Base-by-base conservation (phyloP, 2,113 vertebrate genomes). In the Murina feae region DNA sequence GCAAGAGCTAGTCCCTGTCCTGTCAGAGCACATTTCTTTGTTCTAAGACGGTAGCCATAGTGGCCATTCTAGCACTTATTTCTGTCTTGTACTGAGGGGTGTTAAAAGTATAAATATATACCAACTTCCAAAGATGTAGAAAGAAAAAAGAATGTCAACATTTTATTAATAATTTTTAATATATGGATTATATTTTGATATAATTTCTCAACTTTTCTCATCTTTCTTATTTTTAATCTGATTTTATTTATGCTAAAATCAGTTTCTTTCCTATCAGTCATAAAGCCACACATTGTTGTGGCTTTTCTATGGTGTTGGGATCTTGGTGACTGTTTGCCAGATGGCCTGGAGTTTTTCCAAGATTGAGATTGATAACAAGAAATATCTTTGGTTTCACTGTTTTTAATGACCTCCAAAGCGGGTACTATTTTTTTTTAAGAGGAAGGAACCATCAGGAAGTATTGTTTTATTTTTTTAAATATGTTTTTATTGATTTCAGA, bases 121-220 rank as follows among this genome's bases (percentile, higher is more conserved):
- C 20, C 13, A 76, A 17, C 60, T 49, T 75, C 47, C 21, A 71
- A 89, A 93, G 49, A 58, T 35, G 66, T 84, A n/a, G 20, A 37
- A n/a, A 78, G 28, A 78, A 58, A 35, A 84, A 32, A 42, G 32
- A 91, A 20, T 44, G 4, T 82, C 58, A 83, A 49, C 0, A 1
- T 16, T 76, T 85, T 63, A 86, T 66, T 93, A 74, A 78, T 78
- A 63, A 66, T 25, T 83, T 68, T 1, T 32, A 75, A 55, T 86
- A 35, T 75, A 75, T 53, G 58, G 35, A 49, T 91, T 79, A 39
- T 30, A 32, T 79, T 7, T 83, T 79, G 8, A n/a, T 90, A 63
- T 20, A 63, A 51, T 86, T 88, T 91, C 44, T 80, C 25, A 93
- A 4, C 90, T 75, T 91, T 47, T 92, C n/a, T 88, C 44, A 94